Evolutionary conservation across 2,888 invertebrate genomes (phyloP).

Genomic region (Linhomoeus sp.): DNA sequence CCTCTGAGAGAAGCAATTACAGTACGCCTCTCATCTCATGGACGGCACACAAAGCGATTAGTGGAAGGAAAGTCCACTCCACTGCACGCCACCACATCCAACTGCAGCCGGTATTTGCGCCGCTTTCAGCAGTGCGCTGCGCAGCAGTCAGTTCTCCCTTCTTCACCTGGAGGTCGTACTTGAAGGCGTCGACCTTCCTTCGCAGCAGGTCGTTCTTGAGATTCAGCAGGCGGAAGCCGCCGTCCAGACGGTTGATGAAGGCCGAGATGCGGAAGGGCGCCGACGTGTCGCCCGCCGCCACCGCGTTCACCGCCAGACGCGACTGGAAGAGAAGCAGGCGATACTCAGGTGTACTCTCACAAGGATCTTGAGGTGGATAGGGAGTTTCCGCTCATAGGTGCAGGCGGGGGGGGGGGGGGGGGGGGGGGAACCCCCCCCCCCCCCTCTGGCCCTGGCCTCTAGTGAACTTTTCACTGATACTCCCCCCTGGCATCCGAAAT

Average conservation of each 20-base stretch:
- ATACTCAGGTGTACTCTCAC: no score
- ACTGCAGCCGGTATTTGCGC: no score
- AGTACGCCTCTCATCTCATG: not conserved
- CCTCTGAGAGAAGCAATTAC: not conserved
- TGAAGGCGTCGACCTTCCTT: constrained; percentile 41
- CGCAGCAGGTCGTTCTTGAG: constrained; percentile 74
- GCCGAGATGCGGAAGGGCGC: constrained; percentile 58
- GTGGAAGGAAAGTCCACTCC: not conserved
- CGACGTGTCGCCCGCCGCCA: constrained; percentile 51
- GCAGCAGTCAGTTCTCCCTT: no score
- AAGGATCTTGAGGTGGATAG: no score
- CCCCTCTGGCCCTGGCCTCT: no score
- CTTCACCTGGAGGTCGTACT: constrained; percentile 77
- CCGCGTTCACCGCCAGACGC: constrained; percentile 31
- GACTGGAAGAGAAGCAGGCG: constrained; percentile 26
- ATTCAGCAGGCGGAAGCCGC: constrained; percentile 68
- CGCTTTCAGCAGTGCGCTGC: no score
- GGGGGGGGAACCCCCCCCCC: not conserved
- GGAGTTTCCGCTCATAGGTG: no score
- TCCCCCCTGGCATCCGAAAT: no score
- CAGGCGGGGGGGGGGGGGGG: no score
- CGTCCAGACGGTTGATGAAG: constrained; percentile 65
- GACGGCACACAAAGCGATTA: not conserved
- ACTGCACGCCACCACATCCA: not conserved
- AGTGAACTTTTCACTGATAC: no score